Evolutionary conservation across 1,140 invertebrate species (phyloP).

Genomic region (Prorops nasuta): DNA sequence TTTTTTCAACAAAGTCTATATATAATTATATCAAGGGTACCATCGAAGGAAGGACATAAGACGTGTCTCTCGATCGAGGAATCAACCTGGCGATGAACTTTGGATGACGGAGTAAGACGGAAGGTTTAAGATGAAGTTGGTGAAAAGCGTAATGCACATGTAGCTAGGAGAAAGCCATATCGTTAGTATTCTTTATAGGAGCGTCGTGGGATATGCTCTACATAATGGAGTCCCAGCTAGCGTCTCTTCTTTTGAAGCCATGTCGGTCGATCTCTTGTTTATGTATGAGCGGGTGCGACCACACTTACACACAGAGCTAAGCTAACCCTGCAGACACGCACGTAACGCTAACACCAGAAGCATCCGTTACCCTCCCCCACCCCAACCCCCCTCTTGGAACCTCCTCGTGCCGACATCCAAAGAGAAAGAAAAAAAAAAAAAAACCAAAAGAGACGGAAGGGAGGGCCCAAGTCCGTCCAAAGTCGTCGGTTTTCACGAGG

Average conservation of each 20-base stretch:
- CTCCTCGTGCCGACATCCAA: background rate
- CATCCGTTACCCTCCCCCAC: background rate
- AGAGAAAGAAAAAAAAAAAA: background rate
- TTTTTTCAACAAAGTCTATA: too few species aligned
- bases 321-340: background rate
- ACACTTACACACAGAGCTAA: conserved; percentile 38
- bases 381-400: background rate
- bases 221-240: conserved; percentile 54
- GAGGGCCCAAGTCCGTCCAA: too few species aligned
- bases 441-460: background rate
- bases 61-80: too few species aligned
- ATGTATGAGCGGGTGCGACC: conserved; percentile 54
- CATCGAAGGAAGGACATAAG: too few species aligned
- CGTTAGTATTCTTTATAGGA: conserved; percentile 58
- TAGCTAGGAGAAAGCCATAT: conserved; percentile 52
- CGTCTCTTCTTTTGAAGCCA: conserved; percentile 56
- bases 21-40: too few species aligned
- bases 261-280: conserved; percentile 55
- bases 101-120: too few species aligned
- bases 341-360: background rate
- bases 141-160: conserved; percentile 27
- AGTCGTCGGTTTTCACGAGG: too few species aligned
- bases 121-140: background rate
- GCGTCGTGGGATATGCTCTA: conserved; percentile 53
- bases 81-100: too few species aligned